Evolutionary conservation across 2,113 vertebrate genomes (phyloP), one percentile per base, ranked within the genome.

Genomic region (Damaliscus lunatus): DNA sequence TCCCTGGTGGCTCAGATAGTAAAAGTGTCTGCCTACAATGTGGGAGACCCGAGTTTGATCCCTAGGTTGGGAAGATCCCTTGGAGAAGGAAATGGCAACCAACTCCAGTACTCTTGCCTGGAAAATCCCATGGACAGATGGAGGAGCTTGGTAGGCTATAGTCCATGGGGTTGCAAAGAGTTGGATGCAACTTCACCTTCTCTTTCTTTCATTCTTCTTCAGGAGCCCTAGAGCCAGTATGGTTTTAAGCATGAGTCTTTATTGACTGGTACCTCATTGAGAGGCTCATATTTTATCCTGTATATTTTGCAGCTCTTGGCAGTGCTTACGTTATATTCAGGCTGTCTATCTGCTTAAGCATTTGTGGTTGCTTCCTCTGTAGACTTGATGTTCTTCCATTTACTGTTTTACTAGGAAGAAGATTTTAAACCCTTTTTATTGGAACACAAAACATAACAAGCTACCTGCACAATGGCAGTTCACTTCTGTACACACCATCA

Each of bases 351-450:
- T 92, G 14, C 88, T 86, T 57, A 89, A 89, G 43, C 21, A 67
- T 64, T 88, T 29, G 2, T 48, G 40, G 9, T 74, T 93, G 25
- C 31, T 91, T 94, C 21, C 12, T 96, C 43, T 52, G 52, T 19
- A 25, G 53, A 16, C 23, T 83, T 40, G 5, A 5, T 40, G 13
- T 81, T 88, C 81, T 83, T 83, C 17, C 52, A 46, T 48, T 95
- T 83, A 86, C 21, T 55, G 6, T 86, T 96, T 93, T 86, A 57
- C 52, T 55, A n/a, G 31, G n/a, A 67, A 87, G 8, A 43, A 62
- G 25, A 36, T 95, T 97, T 97, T 96, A 87, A 97, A 81, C 3
- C 10, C 17, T 85, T 89, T 94, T 95, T 94, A 92, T 55, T 85
- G 94, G 77, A 94, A 92, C n/a, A 88, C 36, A 85, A 87, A 96